Percentiles rank a stretch among this genome's conserved stretches.
phyloP scores from a whole-genome alignment of 2,888 invertebrate genomes.

The Norana najaformis region DNA sequence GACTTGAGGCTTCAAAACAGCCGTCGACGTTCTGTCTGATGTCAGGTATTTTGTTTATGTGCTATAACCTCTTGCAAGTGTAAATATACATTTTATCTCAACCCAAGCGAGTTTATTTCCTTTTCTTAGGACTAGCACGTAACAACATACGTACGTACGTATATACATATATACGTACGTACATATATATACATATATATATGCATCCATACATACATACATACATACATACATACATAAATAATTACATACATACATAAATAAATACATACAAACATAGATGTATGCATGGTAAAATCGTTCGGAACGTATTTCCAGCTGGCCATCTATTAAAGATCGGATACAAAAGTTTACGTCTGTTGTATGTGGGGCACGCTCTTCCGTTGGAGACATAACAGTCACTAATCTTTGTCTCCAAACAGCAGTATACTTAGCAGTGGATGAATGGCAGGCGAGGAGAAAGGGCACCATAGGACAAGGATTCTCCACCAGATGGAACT shows the following conservation, averaged over 20 bases:
- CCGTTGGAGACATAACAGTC: background rate
- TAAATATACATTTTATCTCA: too few species aligned
- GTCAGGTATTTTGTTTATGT: too few species aligned
- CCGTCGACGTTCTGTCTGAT: too few species aligned
- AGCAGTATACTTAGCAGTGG: background rate
- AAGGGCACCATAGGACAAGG: background rate
- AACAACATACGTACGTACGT: too few species aligned
- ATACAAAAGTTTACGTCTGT: background rate
- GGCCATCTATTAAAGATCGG: background rate
- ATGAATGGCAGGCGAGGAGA: background rate
- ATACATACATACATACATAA: conserved; percentile 16
- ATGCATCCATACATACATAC: background rate
- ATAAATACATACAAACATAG: too few species aligned
- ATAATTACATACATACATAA: background rate
- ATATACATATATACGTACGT: background rate
- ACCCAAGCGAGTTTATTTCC: too few species aligned
- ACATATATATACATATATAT: conserved; percentile 21
- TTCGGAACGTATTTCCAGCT: background rate
- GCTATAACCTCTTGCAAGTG: too few species aligned
- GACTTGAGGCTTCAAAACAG: too few species aligned
- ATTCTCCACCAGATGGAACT: background rate
- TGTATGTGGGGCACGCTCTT: background rate
- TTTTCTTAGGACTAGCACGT: too few species aligned
- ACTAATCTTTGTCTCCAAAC: background rate
- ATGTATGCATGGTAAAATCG: background rate